Conservation (phyloP, 2,888 invertebrate species). For the Steinernema carpocapsae region DNA sequence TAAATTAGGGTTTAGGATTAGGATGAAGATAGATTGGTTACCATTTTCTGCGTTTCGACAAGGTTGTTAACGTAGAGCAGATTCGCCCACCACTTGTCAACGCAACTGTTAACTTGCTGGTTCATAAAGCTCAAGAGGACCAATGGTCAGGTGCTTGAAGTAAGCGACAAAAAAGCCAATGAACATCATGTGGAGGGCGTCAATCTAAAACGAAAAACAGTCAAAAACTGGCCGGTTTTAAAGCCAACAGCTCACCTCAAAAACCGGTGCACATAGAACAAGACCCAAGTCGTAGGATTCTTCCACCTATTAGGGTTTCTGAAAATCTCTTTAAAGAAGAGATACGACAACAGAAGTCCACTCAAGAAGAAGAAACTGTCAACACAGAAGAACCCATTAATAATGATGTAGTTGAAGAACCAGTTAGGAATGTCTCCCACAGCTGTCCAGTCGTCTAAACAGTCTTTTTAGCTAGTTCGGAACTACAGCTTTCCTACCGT, state of each 20-base stretch:
- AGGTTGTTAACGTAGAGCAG: constrained; percentile 56
- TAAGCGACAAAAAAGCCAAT: constrained; percentile 73
- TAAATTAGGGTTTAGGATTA: not conserved
- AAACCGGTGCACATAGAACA: constrained; percentile 59
- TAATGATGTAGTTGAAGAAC: constrained; percentile 62
- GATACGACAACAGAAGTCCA: constrained; percentile 55
- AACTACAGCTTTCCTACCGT: not conserved
- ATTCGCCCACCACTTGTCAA: constrained; percentile 52
- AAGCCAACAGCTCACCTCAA: constrained; percentile 44
- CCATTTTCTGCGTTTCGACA: constrained; percentile 41
- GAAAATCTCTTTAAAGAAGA: constrained; percentile 56
- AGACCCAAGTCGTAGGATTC: constrained; percentile 51
- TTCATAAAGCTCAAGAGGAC: constrained; percentile 76
- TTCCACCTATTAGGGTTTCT: constrained; percentile 39
- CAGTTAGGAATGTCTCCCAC: constrained; percentile 51
- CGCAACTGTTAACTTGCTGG: constrained; percentile 37
- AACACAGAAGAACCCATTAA: constrained; percentile 59
- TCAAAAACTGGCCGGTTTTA: too few species aligned
- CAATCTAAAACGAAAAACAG: too few species aligned
- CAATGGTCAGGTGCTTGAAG: constrained; percentile 76
- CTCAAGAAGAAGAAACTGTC: constrained; percentile 60
- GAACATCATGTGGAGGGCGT: constrained; percentile 52
- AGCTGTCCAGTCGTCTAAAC: not conserved
- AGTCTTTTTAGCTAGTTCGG: not conserved
- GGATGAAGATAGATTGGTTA: too few species aligned